These are phyloP conservation scores for Sceloporus undulatus DNA, from an alignment of 2,113 vertebrate species.

Conservation along the genomic window DNA sequence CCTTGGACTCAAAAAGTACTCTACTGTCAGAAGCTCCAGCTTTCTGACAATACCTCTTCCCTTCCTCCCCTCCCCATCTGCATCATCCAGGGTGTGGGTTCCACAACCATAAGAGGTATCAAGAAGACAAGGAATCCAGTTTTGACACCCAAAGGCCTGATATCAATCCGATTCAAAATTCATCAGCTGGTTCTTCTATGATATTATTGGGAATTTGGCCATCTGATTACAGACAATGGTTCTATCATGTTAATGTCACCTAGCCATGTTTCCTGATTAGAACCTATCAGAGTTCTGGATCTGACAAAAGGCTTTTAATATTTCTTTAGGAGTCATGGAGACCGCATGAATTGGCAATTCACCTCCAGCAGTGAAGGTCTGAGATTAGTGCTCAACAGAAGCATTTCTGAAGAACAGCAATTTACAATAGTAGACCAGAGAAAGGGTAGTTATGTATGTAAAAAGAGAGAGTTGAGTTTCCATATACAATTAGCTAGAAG, in stretches of 20 bases:
- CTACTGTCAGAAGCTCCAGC: too few relatives aligned
- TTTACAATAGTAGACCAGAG: background rate
- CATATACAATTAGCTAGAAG: background rate
- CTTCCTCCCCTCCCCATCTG: too few relatives aligned
- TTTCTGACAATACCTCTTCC: too few relatives aligned
- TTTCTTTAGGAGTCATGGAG: background rate
- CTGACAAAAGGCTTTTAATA: background rate
- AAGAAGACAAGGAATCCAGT: background rate
- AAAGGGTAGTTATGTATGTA: background rate
- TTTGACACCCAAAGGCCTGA: background rate
- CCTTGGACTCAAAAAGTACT: too few relatives aligned
- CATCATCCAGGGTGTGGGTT: too few relatives aligned
- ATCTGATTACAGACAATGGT: background rate
- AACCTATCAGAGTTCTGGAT: background rate
- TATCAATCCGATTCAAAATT: background rate
- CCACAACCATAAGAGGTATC: background rate
- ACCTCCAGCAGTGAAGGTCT: background rate
- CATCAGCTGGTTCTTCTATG: background rate
- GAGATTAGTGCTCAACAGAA: background rate
- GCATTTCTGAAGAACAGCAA: background rate
- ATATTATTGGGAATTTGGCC: background rate
- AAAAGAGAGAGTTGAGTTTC: background rate
- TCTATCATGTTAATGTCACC: background rate
- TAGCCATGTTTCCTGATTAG: background rate
- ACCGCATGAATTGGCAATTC: background rate